Base-by-base conservation (phyloP, 30 jellyfish, hydroid and myxozoan species). In the Cassiopea xamachana region DNA sequence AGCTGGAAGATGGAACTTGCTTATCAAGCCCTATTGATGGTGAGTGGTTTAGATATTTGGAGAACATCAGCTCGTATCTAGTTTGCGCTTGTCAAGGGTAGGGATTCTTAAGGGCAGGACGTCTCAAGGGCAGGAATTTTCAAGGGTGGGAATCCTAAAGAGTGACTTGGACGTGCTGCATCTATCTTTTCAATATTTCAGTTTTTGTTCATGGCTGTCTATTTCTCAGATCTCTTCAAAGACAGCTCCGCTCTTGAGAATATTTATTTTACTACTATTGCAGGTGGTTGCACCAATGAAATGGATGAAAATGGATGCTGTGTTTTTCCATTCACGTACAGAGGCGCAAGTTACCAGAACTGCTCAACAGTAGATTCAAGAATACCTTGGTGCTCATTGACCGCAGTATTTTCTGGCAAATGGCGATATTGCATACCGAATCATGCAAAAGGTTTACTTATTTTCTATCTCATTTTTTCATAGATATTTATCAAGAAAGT, bases 291-390 rank as follows among this genome's bases (percentile, higher is more conserved):
- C 75, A 46, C 46, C 17, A 61, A 83, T 55, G 85, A 83, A 46
- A 70, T 71, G 84, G 61, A 48, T 48, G 16, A 48, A 44, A 43
- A 71, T 59, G 92, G 85, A 46, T 83, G 95, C 82, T 88, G 95
- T 84, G 43, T 18, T 7, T 88, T 88, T 44, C 95, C 95, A 3
- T 88, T 88, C 90, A 69, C 80, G 4, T 88, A 88, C 86, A 79
- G 17, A 51, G 67, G 77, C n/a, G 64, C 16, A 19, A 7, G 48
- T 16, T 88, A 78, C 48, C 45, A 68, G 0, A 48, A 60, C 18
- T 88, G 95, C 77, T 60, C 82, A 46, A n/a, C 64, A 0, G 55
- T 48, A 1, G 87, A 88, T 60, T 18, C 80, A 43, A 48, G 5
- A 18, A 39, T 68, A 0, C 92, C 92, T 46, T 83, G 92, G 92